These are phyloP conservation scores for Ptychoptera albimana DNA, from an alignment of 2,888 invertebrate genomes.

Conservation along the genomic window DNA sequence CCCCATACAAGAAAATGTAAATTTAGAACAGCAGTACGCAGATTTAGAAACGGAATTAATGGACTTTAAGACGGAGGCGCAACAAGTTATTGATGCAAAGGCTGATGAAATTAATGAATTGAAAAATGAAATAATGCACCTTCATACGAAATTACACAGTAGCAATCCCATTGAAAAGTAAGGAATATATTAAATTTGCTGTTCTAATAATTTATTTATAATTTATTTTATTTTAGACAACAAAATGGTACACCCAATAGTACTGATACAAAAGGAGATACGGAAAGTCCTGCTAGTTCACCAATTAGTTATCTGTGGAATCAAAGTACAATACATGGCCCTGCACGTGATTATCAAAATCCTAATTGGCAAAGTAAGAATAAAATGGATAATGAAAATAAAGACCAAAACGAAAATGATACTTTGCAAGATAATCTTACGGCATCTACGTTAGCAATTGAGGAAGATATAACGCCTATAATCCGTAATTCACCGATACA, in stretches of 20 bases:
- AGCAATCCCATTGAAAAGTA: background rate
- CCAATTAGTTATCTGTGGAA: constrained; percentile 34
- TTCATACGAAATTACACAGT: constrained; percentile 15
- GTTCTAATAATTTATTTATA: background rate
- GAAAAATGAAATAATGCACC: constrained; percentile 32
- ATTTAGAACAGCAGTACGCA: constrained; percentile 52
- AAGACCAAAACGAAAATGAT: too few relatives aligned
- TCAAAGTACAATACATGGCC: constrained; percentile 32
- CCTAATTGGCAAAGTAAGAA: constrained; percentile 14
- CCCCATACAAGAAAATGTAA: constrained; percentile 60
- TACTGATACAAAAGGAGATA: constrained; percentile 10
- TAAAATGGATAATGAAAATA: constrained; percentile 1
- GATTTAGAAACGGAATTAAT: constrained; percentile 56
- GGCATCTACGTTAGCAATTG: background rate
- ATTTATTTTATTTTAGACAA: background rate
- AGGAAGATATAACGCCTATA: constrained; percentile 2
- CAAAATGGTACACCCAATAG: constrained; percentile 1
- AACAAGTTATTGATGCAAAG: constrained; percentile 37
- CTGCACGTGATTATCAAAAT: constrained; percentile 23
- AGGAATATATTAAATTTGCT: background rate
- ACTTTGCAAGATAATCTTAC: background rate
- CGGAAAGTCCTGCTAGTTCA: constrained; percentile 28
- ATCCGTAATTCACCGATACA: constrained; percentile 15
- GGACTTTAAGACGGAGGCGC: constrained; percentile 26
- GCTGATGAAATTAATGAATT: constrained; percentile 38